phyloP scores from a whole-genome alignment of 2,888 invertebrate genomes.

The Nymphalis urticae region DNA sequence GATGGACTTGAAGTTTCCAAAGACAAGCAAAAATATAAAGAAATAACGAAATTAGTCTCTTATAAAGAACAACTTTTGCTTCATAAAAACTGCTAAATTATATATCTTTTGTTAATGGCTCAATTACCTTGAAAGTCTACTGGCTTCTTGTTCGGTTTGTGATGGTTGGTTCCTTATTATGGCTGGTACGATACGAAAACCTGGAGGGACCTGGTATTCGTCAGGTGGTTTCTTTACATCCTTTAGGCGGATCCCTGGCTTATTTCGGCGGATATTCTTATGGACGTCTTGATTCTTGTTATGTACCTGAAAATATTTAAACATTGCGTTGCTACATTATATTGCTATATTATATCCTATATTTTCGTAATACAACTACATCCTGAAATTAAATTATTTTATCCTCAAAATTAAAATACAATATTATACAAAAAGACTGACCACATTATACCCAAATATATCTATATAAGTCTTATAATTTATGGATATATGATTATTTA shows the following conservation, averaged over 20 bases:
- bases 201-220: conserved; percentile 83
- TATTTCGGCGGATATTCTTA: conserved; percentile 84
- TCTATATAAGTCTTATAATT: no score
- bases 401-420: no score
- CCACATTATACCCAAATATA: no score
- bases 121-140: conserved; percentile 68
- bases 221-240: conserved; percentile 80
- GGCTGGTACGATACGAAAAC: conserved; percentile 82
- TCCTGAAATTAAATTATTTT: background rate
- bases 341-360: no score
- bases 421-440: no score
- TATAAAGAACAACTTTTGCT: background rate
- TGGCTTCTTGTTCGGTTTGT: conserved; percentile 65
- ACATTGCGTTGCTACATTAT: background rate
- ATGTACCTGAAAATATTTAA: conserved; percentile 75
- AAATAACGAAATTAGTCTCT: background rate
- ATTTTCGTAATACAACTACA: background rate
- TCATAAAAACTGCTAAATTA: background rate
- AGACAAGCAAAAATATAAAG: conserved; percentile 33
- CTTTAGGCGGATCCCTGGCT: conserved; percentile 79
- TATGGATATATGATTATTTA: no score
- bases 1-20: conserved; percentile 66
- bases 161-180: conserved; percentile 70
- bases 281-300: conserved; percentile 85
- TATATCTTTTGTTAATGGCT: no score